Conservation (phyloP, 2,113 vertebrate species). For the Globicephala melas region DNA sequence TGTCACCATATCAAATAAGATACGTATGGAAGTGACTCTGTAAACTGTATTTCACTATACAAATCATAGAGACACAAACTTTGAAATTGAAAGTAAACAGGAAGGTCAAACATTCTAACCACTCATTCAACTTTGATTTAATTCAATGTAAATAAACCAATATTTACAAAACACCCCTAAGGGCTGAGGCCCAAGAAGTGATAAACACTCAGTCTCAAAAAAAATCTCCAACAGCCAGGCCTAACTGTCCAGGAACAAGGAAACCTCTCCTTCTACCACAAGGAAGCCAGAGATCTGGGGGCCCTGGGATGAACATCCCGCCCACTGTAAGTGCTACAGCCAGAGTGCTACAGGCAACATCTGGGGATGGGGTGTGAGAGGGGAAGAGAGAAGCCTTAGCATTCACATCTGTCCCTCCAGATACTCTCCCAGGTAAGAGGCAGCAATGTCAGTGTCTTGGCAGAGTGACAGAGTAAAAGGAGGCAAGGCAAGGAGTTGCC, state of each 20-base stretch:
- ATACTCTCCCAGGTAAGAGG: not conserved
- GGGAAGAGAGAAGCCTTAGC: not conserved
- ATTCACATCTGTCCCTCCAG: not conserved
- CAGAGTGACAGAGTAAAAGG: not conserved
- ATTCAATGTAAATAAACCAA: not conserved
- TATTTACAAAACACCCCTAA: not conserved
- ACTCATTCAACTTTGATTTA: not conserved
- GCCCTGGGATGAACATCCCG: not conserved
- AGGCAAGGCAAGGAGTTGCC: not conserved
- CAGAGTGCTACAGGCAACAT: not conserved
- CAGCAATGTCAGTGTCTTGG: not conserved
- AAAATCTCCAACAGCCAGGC: not conserved
- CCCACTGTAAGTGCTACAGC: too few species aligned
- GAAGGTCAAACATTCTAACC: not conserved
- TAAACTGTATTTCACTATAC: not conserved
- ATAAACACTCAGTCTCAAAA: not conserved
- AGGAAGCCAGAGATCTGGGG: not conserved
- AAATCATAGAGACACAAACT: not conserved
- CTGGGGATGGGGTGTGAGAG: not conserved
- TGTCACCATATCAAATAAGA: not conserved
- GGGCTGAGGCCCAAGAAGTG: not conserved
- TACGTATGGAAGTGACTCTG: not conserved
- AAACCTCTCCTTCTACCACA: not conserved
- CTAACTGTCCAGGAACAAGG: not conserved
- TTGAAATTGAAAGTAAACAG: not conserved